Percentiles rank a stretch among this genome's conserved stretches.
Evolutionary conservation across 2,888 invertebrate species (phyloP).

Genomic region (Stenurella melanura): DNA sequence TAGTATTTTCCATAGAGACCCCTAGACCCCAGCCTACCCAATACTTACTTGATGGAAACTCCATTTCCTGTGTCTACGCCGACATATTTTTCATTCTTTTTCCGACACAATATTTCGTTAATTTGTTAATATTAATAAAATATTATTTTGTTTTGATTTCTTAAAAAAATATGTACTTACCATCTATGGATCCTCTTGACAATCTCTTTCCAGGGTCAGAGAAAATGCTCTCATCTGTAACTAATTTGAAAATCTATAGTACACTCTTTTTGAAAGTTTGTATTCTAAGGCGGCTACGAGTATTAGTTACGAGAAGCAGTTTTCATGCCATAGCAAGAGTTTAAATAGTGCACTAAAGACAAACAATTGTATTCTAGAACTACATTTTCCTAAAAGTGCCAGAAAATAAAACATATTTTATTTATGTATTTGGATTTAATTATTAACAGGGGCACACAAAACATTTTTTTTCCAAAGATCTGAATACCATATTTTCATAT

Average conservation of each 20-base stretch:
- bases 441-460: too few species aligned
- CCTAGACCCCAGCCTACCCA: neutral
- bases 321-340: constrained; percentile 5
- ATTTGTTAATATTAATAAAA: constrained; percentile 19
- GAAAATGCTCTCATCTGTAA: constrained; percentile 74
- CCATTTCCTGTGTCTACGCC: neutral
- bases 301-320: neutral
- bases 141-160: neutral
- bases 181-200: constrained; percentile 73
- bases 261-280: neutral
- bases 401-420: neutral
- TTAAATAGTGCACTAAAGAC: constrained; percentile 2
- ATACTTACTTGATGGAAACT: neutral
- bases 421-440: too few species aligned
- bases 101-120: neutral
- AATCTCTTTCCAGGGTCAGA: constrained; percentile 72
- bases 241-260: constrained; percentile 58
- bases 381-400: neutral
- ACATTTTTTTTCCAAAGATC: too few species aligned
- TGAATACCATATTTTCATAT: too few species aligned
- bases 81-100: neutral
- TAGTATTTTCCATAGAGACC: too few species aligned
- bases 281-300: neutral
- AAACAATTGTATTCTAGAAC: neutral
- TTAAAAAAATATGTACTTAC: too few species aligned